Evolutionary conservation across 2,888 invertebrate species (phyloP), one percentile per base, ranked within the genome.

Genomic region (Amaurobius ferox): DNA sequence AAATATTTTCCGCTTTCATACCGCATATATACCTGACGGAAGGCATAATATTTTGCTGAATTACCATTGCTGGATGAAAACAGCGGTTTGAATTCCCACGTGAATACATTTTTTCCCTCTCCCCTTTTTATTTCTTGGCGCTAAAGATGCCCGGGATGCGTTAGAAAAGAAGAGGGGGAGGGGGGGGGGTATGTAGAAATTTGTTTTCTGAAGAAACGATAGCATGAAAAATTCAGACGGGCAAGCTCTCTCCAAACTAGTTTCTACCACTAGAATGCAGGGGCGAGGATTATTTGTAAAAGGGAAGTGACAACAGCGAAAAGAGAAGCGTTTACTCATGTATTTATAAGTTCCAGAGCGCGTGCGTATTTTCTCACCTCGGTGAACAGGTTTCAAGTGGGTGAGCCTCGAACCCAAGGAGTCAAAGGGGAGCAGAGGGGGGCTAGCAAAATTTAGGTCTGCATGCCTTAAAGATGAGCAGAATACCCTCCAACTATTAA

Each of bases 1-100:
- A 83, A 83, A 77, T 62, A 68, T 73, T 28, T 66, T 55, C 29
- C 79, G 64, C 67, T 35, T 71, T 79, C 71, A 35, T n/a, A 35
- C 19, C 64, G 40, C 39, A 19, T 28, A 64, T 30, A 68, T 74
- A 70, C 64, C 83, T 77, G 83, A 71, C 74, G 81, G 76, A 76
- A 74, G 55, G 81, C 74, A 76, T 68, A 70, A 83, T 83, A 77
- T 83, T 83, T 77, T 83, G 67, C 44, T 48, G 71, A 76, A 77
- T 83, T 81, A 81, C 62, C 81, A 81, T 81, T 66, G 79, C 23
- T 48, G 71, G n/a, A 44, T 16, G 23, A 35, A 76, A 83, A 77
- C 83, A 83, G 70, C 76, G 39, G 83, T 77, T 77, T 76, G 39
- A 64, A 83, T 83, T 83, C 83, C 83, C 83, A 83, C 71, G 83